phyloP scores from a whole-genome alignment of 2,888 invertebrate species.

The Eustalomyia histrio region DNA sequence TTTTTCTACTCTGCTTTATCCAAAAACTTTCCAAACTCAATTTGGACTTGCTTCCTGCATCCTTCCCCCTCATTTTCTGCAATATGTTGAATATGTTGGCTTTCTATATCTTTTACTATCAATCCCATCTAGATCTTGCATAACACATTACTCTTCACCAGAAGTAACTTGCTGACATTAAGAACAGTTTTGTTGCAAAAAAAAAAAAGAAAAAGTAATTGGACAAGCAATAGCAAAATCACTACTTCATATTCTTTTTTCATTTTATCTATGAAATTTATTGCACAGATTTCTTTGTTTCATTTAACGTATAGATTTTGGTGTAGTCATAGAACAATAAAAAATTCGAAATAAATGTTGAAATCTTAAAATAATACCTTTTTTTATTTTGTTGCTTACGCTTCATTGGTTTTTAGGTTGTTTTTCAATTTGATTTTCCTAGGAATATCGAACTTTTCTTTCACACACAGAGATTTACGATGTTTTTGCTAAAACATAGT shows the following conservation, averaged over 20 bases:
- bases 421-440: slow-evolving; percentile 9
- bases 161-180: slow-evolving; percentile 57
- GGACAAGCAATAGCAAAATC: slow-evolving; percentile 34
- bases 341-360: slow-evolving; percentile 33
- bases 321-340: slow-evolving; percentile 38
- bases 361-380: slow-evolving; percentile 57
- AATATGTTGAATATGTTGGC: background rate
- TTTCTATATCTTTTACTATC: background rate
- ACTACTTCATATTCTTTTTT: background rate
- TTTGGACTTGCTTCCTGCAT: background rate
- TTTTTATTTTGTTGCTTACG: slow-evolving; percentile 52
- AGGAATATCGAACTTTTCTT: slow-evolving; percentile 24
- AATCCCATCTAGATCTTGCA: slow-evolving; percentile 23
- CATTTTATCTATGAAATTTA: slow-evolving; percentile 25
- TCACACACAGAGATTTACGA: slow-evolving; percentile 42
- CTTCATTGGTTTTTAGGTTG: slow-evolving; percentile 38
- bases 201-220: background rate
- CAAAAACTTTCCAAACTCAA: no score
- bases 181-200: slow-evolving; percentile 29
- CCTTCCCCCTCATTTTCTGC: background rate
- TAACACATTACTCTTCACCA: slow-evolving; percentile 29
- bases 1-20: no score
- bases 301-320: slow-evolving; percentile 5
- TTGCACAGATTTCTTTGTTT: slow-evolving; percentile 44
- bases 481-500: slow-evolving; percentile 25